phyloP scores from a whole-genome alignment of 2,888 invertebrate species.

The Disparrhopalites patrizii region DNA sequence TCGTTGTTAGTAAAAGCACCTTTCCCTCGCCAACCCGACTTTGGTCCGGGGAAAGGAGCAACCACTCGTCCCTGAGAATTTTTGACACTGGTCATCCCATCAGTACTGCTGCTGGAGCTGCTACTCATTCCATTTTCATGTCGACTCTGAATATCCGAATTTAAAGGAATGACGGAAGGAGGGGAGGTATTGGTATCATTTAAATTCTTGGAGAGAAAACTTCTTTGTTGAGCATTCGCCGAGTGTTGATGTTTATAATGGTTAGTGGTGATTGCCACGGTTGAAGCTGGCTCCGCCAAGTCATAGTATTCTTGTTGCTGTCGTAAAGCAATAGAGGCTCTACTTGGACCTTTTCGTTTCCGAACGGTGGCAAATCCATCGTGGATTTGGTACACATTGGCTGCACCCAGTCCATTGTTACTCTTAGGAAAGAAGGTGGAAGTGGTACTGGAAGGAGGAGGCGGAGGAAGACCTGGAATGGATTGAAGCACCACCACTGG shows the following conservation, averaged over 20 bases:
- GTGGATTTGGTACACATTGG: constrained; percentile 56
- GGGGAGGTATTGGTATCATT: too few relatives aligned
- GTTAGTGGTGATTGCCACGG: neutral
- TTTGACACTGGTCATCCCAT: neutral
- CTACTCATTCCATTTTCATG: neutral
- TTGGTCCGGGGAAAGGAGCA: neutral
- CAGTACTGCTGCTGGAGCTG: neutral
- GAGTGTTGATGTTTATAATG: neutral
- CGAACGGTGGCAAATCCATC: constrained; percentile 82
- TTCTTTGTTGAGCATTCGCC: neutral
- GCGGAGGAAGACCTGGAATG: constrained; percentile 9
- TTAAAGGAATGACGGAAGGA: too few relatives aligned
- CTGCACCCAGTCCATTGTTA: constrained; percentile 2
- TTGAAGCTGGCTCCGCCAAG: constrained; percentile 33
- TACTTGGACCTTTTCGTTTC: constrained; percentile 46
- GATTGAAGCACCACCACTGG: neutral
- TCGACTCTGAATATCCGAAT: neutral
- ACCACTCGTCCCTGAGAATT: constrained; percentile 7
- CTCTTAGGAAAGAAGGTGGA: constrained; percentile 8
- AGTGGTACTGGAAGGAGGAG: neutral
- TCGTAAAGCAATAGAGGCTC: constrained; percentile 41
- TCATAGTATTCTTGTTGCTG: constrained; percentile 44
- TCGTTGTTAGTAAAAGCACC: neutral
- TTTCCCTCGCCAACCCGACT: neutral
- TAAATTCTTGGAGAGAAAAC: too few relatives aligned